Conservation (phyloP, 2,888 invertebrate species). For the Trichogramma evanescens region DNA sequence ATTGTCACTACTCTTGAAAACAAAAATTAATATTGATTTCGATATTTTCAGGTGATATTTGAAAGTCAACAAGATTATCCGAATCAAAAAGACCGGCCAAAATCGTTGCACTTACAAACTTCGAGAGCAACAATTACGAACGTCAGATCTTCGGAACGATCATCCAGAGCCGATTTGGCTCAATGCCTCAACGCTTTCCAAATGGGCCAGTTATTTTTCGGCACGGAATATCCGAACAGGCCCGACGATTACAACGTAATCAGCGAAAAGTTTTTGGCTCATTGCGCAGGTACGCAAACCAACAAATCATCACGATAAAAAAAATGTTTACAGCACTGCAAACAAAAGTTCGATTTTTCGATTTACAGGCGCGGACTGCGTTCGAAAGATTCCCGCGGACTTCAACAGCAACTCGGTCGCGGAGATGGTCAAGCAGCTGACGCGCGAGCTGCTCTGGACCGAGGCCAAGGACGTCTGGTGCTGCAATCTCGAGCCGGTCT, state of each 20-base stretch:
- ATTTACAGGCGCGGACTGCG: slow-evolving; percentile 41
- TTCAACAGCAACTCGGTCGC: slow-evolving; percentile 48
- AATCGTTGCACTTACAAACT: slow-evolving; percentile 76
- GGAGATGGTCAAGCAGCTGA: slow-evolving; percentile 51
- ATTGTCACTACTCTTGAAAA: not conserved
- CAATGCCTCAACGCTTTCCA: slow-evolving; percentile 72
- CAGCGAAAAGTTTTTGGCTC: slow-evolving; percentile 74
- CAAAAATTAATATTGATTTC: not conserved
- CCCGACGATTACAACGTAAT: slow-evolving; percentile 67
- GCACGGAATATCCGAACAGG: slow-evolving; percentile 70
- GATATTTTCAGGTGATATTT: slow-evolving; percentile 59
- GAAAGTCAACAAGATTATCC: slow-evolving; percentile 71
- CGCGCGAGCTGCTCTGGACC: slow-evolving; percentile 62
- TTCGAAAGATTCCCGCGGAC: slow-evolving; percentile 35
- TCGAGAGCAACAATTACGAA: slow-evolving; percentile 70
- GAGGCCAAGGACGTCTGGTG: slow-evolving; percentile 87
- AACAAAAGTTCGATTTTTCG: slow-evolving; percentile 1
- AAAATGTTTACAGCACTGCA: not conserved
- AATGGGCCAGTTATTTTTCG: slow-evolving; percentile 66
- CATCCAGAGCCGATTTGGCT: slow-evolving; percentile 73
- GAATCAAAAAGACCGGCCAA: slow-evolving; percentile 80
- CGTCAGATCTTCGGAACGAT: slow-evolving; percentile 56
- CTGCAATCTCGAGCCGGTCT: slow-evolving; percentile 79
- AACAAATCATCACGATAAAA: slow-evolving; percentile 1
- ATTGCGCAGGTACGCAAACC: slow-evolving; percentile 49